These are phyloP conservation scores for Dryocosmus kuriphilus DNA, from an alignment of 2,888 invertebrate genomes.

Conservation along the genomic window DNA sequence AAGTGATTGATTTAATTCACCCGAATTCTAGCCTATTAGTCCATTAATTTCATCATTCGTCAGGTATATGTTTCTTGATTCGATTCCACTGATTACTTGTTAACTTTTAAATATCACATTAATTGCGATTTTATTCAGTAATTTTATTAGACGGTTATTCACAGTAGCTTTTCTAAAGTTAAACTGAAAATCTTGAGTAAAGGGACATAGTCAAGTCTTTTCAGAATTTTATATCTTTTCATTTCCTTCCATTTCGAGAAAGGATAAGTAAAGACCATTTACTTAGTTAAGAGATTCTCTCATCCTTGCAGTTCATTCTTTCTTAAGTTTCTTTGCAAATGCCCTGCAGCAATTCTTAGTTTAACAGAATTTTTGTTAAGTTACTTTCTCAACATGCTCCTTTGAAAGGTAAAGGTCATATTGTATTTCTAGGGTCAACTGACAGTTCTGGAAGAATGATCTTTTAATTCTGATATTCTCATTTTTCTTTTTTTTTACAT, in stretches of 20 bases:
- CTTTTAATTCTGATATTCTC: neutral
- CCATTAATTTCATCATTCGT: neutral
- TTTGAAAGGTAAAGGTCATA: neutral
- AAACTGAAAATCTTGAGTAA: neutral
- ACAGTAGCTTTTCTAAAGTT: neutral
- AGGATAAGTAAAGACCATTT: neutral
- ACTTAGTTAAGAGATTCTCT: slow-evolving; percentile 14
- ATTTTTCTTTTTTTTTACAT: neutral
- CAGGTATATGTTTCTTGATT: neutral
- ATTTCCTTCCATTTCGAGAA: neutral
- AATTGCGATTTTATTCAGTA: neutral
- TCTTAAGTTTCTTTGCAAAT: slow-evolving; percentile 15
- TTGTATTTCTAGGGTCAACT: no score
- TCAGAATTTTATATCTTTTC: no score
- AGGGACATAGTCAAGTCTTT: neutral
- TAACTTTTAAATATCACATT: neutral
- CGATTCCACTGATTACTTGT: neutral
- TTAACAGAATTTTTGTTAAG: slow-evolving; percentile 4
- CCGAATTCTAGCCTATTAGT: no score
- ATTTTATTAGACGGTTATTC: neutral
- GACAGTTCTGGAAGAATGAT: neutral
- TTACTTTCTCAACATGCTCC: neutral
- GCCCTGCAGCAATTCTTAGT: neutral
- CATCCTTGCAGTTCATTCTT: neutral
- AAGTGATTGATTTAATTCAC: neutral